phyloP scores from a whole-genome alignment of 1,140 invertebrate genomes.

The Mercenaria mercenaria region DNA sequence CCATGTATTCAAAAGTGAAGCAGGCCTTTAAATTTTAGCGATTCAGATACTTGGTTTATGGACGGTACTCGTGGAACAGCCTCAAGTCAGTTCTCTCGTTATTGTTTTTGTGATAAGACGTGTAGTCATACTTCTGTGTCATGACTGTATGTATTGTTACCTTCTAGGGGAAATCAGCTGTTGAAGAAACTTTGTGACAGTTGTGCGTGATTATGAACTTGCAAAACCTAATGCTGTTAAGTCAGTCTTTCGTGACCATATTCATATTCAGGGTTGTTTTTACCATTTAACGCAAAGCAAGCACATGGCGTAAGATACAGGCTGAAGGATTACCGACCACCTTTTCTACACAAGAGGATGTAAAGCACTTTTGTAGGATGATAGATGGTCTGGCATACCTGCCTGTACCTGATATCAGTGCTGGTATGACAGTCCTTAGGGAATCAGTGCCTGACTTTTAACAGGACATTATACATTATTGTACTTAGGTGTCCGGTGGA shows the following conservation, averaged over 20 bases:
- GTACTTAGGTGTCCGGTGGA: constrained; percentile 47
- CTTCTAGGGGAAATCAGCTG: not conserved
- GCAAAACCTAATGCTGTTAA: constrained; percentile 1
- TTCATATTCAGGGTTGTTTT: too few relatives aligned
- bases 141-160: not conserved
- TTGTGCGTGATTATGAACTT: constrained; percentile 2
- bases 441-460: constrained; percentile 23
- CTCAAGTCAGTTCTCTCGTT: too few relatives aligned
- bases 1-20: too few relatives aligned
- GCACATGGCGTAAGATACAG: constrained; percentile 66
- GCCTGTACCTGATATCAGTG: constrained; percentile 35
- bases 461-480: constrained; percentile 34
- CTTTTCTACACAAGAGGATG: constrained; percentile 52
- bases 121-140: not conserved
- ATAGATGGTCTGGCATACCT: constrained; percentile 70
- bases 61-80: too few relatives aligned
- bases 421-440: constrained; percentile 34
- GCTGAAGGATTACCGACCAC: constrained; percentile 46
- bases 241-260: not conserved
- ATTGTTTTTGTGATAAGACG: too few relatives aligned
- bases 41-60: too few relatives aligned
- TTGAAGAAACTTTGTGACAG: not conserved
- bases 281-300: too few relatives aligned
- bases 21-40: too few relatives aligned
- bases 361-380: constrained; percentile 65